Conservation (phyloP, 2,797 vertebrate genomes). For the Calcarius lapponicus region DNA sequence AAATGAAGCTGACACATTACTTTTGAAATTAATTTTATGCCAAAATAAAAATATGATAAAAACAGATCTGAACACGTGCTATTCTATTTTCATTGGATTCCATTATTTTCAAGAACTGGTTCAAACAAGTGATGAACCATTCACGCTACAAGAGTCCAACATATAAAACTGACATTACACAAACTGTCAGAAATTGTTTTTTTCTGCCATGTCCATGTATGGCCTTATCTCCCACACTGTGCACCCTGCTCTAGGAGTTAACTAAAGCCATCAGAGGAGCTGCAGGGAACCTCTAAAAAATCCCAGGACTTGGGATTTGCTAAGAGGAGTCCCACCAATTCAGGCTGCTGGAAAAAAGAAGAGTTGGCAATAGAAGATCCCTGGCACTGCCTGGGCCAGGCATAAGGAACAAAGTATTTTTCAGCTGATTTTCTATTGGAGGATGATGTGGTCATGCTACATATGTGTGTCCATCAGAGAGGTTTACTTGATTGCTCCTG, state of each 20-base stretch:
- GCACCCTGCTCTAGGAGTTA: neutral
- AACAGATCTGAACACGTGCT: neutral
- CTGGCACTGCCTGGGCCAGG: neutral
- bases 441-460: neutral
- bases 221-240: neutral
- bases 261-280: neutral
- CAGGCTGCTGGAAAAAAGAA: neutral
- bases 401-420: neutral
- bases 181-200: neutral
- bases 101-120: neutral
- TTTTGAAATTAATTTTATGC: neutral
- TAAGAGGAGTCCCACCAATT: neutral
- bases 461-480: too few species aligned
- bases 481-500: neutral
- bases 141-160: neutral
- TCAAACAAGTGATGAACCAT: neutral
- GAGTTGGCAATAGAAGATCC: neutral
- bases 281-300: neutral
- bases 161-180: neutral
- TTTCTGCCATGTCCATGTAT: neutral
- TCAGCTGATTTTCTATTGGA: neutral
- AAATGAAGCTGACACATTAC: neutral
- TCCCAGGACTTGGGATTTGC: neutral
- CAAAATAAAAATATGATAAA: neutral
- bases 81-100: neutral